These are phyloP conservation scores for Cyanoramphus novaezelandiae DNA, from an alignment of 2,113 vertebrate genomes.

Conservation along the genomic window DNA sequence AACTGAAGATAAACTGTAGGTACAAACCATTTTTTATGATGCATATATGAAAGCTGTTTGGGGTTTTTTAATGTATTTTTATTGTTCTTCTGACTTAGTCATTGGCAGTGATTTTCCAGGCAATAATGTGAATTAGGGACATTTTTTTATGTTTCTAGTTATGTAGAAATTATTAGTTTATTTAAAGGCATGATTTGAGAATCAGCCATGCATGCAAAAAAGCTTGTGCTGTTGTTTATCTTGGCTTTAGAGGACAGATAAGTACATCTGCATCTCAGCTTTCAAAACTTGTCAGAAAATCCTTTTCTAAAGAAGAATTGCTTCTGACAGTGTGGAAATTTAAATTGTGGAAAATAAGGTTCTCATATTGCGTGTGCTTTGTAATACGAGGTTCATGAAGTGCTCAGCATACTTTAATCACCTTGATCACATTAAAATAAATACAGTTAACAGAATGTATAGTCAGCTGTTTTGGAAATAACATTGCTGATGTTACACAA, in stretches of 20 bases:
- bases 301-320: neutral
- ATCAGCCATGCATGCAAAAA: neutral
- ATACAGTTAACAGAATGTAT: neutral
- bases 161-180: neutral
- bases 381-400: neutral
- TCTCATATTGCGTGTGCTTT: neutral
- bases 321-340: neutral
- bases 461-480: neutral
- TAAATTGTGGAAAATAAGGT: neutral
- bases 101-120: neutral
- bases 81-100: neutral
- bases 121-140: neutral
- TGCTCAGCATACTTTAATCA: neutral
- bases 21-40: neutral
- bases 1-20: neutral
- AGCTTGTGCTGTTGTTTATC: neutral
- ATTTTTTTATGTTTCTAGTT: neutral
- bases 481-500: neutral
- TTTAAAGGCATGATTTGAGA: conserved; percentile 38
- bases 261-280: neutral
- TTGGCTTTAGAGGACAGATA: conserved; percentile 7
- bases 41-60: neutral
- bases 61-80: neutral
- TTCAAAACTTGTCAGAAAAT: conserved; percentile 30
- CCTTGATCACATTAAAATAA: neutral